Evolutionary conservation across 1,140 invertebrate species (phyloP).

Genomic region (Bicyclus anynana): DNA sequence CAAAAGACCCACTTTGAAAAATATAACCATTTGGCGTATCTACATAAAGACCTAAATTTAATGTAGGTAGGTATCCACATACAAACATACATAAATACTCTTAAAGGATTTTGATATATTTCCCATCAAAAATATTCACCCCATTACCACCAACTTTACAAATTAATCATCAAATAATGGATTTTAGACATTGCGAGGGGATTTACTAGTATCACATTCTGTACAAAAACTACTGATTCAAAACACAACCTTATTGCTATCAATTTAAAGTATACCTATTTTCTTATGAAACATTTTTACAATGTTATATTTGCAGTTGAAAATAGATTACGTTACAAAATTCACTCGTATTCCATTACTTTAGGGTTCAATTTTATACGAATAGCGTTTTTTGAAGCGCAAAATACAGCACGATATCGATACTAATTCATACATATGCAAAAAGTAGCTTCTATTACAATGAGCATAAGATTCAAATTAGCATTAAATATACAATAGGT

Average conservation of each 20-base stretch:
- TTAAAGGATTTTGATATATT: not conserved
- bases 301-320: constrained; percentile 1
- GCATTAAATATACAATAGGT: constrained; percentile 11
- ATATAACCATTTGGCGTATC: too few species aligned
- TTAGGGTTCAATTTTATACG: not conserved
- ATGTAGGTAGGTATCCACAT: too few species aligned
- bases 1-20: too few species aligned
- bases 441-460: not conserved
- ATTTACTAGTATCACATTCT: constrained; percentile 21
- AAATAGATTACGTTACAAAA: not conserved
- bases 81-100: too few species aligned
- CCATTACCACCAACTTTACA: constrained; percentile 29
- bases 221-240: not conserved
- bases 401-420: not conserved
- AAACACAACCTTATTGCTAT: constrained; percentile 1
- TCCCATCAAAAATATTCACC: constrained; percentile 9
- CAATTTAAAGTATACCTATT: not conserved
- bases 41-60: too few species aligned
- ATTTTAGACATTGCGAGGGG: constrained; percentile 12
- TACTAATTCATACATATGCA: constrained; percentile 1
- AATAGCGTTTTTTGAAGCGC: not conserved
- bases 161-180: constrained; percentile 43
- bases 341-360: not conserved
- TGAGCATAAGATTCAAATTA: constrained; percentile 13
- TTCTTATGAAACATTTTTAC: not conserved